Conservation (phyloP, 2,888 invertebrate species). For the Lochmaea capreae region DNA sequence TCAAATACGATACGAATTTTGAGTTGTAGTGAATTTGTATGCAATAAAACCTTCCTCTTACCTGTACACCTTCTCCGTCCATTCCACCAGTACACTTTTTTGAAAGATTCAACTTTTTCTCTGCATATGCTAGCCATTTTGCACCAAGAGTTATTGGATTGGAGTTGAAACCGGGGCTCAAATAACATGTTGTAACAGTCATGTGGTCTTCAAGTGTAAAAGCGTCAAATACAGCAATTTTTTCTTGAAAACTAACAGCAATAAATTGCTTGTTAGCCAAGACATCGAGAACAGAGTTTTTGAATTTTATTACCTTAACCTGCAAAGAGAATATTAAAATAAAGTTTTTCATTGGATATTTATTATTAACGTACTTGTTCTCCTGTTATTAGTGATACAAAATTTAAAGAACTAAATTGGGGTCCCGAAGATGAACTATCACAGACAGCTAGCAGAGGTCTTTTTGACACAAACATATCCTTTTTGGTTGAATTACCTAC, state of each 20-base stretch:
- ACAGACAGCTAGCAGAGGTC: slow-evolving; percentile 91
- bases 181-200: slow-evolving; percentile 90
- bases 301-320: slow-evolving; percentile 92
- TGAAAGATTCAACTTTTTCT: slow-evolving; percentile 83
- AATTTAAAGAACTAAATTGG: slow-evolving; percentile 83
- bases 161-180: slow-evolving; percentile 81
- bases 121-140: slow-evolving; percentile 87
- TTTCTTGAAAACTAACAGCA: slow-evolving; percentile 88
- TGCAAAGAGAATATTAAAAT: slow-evolving; percentile 58
- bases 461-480: slow-evolving; percentile 82
- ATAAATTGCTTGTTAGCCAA: slow-evolving; percentile 90
- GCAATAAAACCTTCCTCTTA: slow-evolving; percentile 48
- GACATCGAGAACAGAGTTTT: slow-evolving; percentile 88
- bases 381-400: slow-evolving; percentile 85
- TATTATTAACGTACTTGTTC: slow-evolving; percentile 72
- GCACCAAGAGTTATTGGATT: slow-evolving; percentile 91
- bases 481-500: slow-evolving; percentile 65
- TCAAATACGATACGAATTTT: no score
- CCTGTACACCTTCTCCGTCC: slow-evolving; percentile 71
- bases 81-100: slow-evolving; percentile 87
- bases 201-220: slow-evolving; percentile 87
- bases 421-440: slow-evolving; percentile 85
- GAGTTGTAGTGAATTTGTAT: no score
- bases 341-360: no score
- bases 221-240: slow-evolving; percentile 92